Evolutionary conservation across 2,888 invertebrate species (phyloP).

Genomic region (Tineola bisselliella): DNA sequence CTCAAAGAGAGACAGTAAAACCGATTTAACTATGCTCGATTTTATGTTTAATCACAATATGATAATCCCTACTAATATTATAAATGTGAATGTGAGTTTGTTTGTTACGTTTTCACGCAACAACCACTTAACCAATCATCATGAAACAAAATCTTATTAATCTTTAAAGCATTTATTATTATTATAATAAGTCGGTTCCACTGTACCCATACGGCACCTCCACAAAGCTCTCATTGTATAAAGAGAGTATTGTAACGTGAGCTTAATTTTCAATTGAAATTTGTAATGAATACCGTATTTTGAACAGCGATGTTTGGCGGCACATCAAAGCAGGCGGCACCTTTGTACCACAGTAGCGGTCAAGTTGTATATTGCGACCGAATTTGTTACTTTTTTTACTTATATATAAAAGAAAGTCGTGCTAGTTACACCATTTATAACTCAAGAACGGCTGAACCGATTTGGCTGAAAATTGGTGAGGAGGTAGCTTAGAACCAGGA

Average conservation of each 20-base stretch:
- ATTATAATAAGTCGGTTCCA: not conserved
- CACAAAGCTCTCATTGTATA: not conserved
- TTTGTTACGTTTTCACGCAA: too few species aligned
- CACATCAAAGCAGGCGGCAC: constrained; percentile 35
- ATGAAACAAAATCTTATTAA: too few species aligned
- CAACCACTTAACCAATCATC: too few species aligned
- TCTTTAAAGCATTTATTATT: too few species aligned
- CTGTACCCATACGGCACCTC: not conserved
- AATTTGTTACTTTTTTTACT: not conserved
- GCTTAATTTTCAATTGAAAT: constrained; percentile 64
- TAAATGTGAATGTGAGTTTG: too few species aligned
- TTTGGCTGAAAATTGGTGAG: too few species aligned
- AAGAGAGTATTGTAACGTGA: constrained; percentile 43
- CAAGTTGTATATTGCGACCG: constrained; percentile 10
- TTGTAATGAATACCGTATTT: constrained; percentile 39
- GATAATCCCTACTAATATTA: too few species aligned
- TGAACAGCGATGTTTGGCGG: constrained; percentile 22
- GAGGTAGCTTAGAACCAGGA: too few species aligned
- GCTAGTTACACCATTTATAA: too few species aligned
- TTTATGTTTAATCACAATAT: too few species aligned
- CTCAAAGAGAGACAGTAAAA: not conserved
- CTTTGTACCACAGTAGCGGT: constrained; percentile 26
- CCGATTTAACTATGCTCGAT: not conserved
- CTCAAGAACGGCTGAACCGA: too few species aligned
- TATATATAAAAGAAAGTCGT: not conserved